Evolutionary conservation across 92 coral and sea anemone species (phyloP), one percentile per base, ranked within the genome.

Genomic region (Epizoanthus rinbou): DNA sequence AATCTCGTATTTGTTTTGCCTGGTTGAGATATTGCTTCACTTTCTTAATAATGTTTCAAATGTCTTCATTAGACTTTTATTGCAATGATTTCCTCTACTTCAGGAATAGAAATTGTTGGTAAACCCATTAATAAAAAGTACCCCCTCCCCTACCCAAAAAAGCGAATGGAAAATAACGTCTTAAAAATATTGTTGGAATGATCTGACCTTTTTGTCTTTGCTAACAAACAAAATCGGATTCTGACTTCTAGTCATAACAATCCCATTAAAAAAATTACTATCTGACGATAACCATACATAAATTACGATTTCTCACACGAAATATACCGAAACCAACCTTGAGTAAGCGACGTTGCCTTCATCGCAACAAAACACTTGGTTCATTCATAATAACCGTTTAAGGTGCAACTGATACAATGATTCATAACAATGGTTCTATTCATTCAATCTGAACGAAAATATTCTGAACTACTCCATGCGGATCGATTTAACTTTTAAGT

Each of bases 211-310:
- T 45, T 71, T 19, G 54, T 1, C 14, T 18, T 41, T 18, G 45
- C 57, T n/a, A 45, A 47, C 57, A 71, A 71, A 14, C 47, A 22
- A 76, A 78, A 78, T 62, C 2, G 58, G 23, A 76, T 76, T 76
- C 56, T 37, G 5, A 43, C 19, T 35, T 57, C 65, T 35, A 37
- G 39, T 57, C 58, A 62, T 33, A 75, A 75, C 18, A 76, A 59
- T 73, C 62, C 82, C 71, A 78, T 62, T 39, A 78, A 23, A 24
- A n/a, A 17, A 59, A 59, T 62, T 78, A n/a, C 50, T 78, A 16
- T 19, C 69, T 78, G 54, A 78, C 72, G 37, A 60, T 33, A 78
- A 8, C 69, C 14, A 60, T 78, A 13, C 60, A 78, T 78, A 62
- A 78, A 45, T 78, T 60, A 62, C 43, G 71, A 78, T 8, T 18